Evolutionary conservation across 2,888 invertebrate species (phyloP).

Genomic region (Tryphoninae sp.): DNA sequence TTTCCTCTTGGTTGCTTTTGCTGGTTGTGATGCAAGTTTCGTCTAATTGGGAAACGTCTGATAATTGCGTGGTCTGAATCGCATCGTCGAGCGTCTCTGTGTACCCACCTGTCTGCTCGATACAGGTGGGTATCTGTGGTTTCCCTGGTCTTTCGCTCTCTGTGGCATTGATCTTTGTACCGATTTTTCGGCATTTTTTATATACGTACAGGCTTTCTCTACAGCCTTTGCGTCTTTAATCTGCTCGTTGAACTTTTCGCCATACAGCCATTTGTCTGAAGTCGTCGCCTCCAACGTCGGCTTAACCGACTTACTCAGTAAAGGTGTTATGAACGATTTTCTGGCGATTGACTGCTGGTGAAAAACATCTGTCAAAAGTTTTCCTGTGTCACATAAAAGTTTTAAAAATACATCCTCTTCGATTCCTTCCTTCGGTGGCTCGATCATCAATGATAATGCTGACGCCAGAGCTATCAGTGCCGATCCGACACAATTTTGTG

Average conservation of each 20-base stretch:
- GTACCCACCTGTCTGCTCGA: conserved; percentile 53
- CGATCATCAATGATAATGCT: conserved; percentile 52
- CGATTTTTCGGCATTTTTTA: no score
- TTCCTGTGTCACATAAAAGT: conserved; percentile 44
- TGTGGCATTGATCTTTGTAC: not conserved
- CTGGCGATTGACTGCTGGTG: no score
- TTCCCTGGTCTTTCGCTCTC: conserved; percentile 29
- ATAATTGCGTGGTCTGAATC: conserved; percentile 39
- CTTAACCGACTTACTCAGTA: no score
- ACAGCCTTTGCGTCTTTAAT: no score
- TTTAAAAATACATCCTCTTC: conserved; percentile 38
- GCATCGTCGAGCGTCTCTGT: conserved; percentile 30
- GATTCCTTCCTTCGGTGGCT: conserved; percentile 39
- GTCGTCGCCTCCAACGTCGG: no score
- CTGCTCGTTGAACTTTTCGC: no score
- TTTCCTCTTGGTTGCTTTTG: conserved; percentile 43
- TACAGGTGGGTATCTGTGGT: conserved; percentile 55
- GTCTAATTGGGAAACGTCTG: conserved; percentile 35
- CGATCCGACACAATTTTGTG: conserved; percentile 53
- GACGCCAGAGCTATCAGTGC: conserved; percentile 48
- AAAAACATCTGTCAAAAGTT: no score
- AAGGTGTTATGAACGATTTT: no score
- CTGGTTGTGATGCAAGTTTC: conserved; percentile 26
- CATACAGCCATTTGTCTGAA: no score
- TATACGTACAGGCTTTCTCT: no score